Percentiles rank a stretch among this genome's conserved stretches.
Evolutionary conservation across 2,888 invertebrate genomes (phyloP).

Genomic region (Sphaerophoria rueppellii): DNA sequence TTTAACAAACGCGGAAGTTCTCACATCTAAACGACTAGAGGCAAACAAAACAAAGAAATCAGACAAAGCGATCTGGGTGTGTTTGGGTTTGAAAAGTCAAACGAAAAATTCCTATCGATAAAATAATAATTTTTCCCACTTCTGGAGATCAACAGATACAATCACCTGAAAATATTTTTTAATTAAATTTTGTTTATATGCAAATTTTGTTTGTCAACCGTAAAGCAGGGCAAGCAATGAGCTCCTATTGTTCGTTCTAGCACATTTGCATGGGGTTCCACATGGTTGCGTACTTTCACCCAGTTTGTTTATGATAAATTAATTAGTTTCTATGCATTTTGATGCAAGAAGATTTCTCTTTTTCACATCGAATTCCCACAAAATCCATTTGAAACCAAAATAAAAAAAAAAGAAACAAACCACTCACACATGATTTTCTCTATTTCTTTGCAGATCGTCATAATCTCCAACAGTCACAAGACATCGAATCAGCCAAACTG

Average conservation of each 20-base stretch:
- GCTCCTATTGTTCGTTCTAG: constrained; percentile 25
- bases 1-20: constrained; percentile 43
- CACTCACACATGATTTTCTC: background rate
- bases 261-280: constrained; percentile 60
- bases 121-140: background rate
- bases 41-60: constrained; percentile 11
- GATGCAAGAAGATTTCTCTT: constrained; percentile 13
- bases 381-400: constrained; percentile 14
- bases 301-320: constrained; percentile 35
- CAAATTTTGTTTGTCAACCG: background rate
- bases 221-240: background rate
- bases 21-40: background rate
- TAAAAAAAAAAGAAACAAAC: constrained; percentile 23
- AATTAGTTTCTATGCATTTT: constrained; percentile 15
- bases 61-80: constrained; percentile 32
- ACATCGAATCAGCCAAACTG: constrained; percentile 80
- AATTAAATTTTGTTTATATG: constrained; percentile 8
- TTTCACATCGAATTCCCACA: background rate
- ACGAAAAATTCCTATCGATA: constrained; percentile 1
- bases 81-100: background rate
- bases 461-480: constrained; percentile 74
- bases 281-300: constrained; percentile 64
- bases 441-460: constrained; percentile 75
- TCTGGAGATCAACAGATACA: background rate
- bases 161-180: constrained; percentile 36